Evolutionary conservation across 2,888 invertebrate genomes (phyloP).

Genomic region (Portevinia maculata): DNA sequence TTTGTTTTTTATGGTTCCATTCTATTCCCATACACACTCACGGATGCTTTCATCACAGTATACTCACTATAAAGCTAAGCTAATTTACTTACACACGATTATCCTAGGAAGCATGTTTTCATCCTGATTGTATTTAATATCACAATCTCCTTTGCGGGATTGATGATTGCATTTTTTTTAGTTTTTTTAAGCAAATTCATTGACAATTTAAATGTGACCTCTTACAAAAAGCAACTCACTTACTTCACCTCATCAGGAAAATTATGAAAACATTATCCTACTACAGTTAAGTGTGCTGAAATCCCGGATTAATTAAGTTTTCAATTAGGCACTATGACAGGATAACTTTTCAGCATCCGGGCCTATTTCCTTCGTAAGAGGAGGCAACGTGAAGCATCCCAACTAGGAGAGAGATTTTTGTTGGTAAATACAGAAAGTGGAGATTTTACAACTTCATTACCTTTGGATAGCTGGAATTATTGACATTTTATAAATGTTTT

Average conservation of each 20-base stretch:
- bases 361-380: not conserved
- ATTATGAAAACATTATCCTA: conserved; percentile 41
- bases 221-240: not conserved
- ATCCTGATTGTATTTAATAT: conserved; percentile 33
- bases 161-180: not conserved
- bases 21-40: conserved; percentile 6
- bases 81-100: conserved; percentile 39
- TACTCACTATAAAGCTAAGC: conserved; percentile 24
- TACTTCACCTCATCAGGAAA: too few species aligned
- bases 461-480: not conserved
- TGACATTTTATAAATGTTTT: conserved; percentile 45
- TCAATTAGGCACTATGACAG: not conserved
- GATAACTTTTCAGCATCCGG: not conserved
- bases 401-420: not conserved
- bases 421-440: not conserved
- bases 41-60: conserved; percentile 15
- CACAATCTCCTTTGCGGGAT: not conserved
- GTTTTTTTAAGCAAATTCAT: conserved; percentile 23
- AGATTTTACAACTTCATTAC: not conserved
- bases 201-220: conserved; percentile 15
- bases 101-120: conserved; percentile 28
- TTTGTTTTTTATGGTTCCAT: conserved; percentile 15
- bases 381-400: conserved; percentile 1
- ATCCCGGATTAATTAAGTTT: conserved; percentile 42
- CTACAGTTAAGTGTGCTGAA: conserved; percentile 5